Conservation (phyloP, 2,797 vertebrate species). For the Tenualosa ilisha region DNA sequence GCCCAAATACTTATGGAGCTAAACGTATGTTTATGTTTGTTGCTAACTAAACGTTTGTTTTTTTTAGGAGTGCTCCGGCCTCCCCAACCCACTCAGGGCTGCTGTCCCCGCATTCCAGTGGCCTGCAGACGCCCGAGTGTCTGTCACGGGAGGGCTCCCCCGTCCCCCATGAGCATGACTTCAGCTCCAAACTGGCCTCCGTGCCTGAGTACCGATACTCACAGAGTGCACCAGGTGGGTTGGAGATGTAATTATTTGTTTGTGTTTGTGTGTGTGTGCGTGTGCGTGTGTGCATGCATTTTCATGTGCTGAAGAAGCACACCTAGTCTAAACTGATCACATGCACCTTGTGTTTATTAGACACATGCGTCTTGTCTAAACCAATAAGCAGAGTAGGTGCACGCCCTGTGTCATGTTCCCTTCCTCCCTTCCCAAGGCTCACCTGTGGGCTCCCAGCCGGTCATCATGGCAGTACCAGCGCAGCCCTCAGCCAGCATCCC, state of each 20-base stretch:
- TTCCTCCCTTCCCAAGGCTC: constrained; percentile 75
- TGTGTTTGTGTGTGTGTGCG: neutral
- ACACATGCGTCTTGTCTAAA: too few relatives aligned
- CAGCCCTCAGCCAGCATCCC: constrained; percentile 78
- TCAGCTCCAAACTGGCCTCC: constrained; percentile 89
- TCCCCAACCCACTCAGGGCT: constrained; percentile 96
- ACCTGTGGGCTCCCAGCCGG: constrained; percentile 89
- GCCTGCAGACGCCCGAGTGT: constrained; percentile 96
- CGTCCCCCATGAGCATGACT: constrained; percentile 87
- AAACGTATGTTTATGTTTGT: neutral
- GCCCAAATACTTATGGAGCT: too few relatives aligned
- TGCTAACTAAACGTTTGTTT: neutral
- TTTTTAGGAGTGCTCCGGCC: constrained; percentile 90
- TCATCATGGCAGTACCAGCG: constrained; percentile 91
- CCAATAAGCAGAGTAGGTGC: neutral
- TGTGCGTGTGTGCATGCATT: neutral
- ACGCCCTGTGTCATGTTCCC: neutral
- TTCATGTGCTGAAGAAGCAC: neutral
- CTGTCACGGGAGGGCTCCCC: constrained; percentile 96
- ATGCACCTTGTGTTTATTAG: too few relatives aligned
- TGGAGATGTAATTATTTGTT: neutral
- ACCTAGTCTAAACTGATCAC: too few relatives aligned
- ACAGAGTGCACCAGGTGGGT: constrained; percentile 85
- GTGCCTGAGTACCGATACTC: constrained; percentile 96
- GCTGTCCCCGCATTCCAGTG: constrained; percentile 90